These are phyloP conservation scores for Brotogeris chrysoptera DNA, from an alignment of 2,797 vertebrate genomes.

Conservation along the genomic window DNA sequence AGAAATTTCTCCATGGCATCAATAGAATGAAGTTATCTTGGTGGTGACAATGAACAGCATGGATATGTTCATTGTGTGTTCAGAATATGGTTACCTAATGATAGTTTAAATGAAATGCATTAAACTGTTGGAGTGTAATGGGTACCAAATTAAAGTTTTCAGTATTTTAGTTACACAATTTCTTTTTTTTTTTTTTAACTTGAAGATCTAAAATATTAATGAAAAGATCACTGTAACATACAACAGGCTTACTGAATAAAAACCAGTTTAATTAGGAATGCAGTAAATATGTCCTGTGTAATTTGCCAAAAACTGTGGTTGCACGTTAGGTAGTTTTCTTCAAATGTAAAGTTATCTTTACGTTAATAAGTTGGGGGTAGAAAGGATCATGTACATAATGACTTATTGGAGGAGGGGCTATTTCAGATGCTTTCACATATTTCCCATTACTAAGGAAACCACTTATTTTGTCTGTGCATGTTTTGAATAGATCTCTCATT, in stretches of 20 bases:
- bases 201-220: background rate
- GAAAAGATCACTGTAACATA: background rate
- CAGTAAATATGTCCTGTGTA: background rate
- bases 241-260: background rate
- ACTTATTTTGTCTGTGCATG: conserved; percentile 73
- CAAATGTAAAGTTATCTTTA: conserved; percentile 9
- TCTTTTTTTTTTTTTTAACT: background rate
- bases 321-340: background rate
- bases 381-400: background rate
- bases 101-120: background rate
- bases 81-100: background rate
- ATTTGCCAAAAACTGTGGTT: background rate
- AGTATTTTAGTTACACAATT: background rate
- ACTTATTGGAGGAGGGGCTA: conserved; percentile 30
- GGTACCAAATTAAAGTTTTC: background rate
- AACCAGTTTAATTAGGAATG: background rate
- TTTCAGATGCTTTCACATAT: conserved; percentile 59
- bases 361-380: background rate
- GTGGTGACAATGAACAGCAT: background rate
- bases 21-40: background rate
- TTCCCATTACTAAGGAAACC: conserved; percentile 79
- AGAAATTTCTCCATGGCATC: background rate
- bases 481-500: conserved; percentile 80
- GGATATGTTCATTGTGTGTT: background rate
- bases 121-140: background rate